Evolutionary conservation across 2,888 invertebrate species (phyloP), one percentile per base, ranked within the genome.

Genomic region (Tiliacea aurago): DNA sequence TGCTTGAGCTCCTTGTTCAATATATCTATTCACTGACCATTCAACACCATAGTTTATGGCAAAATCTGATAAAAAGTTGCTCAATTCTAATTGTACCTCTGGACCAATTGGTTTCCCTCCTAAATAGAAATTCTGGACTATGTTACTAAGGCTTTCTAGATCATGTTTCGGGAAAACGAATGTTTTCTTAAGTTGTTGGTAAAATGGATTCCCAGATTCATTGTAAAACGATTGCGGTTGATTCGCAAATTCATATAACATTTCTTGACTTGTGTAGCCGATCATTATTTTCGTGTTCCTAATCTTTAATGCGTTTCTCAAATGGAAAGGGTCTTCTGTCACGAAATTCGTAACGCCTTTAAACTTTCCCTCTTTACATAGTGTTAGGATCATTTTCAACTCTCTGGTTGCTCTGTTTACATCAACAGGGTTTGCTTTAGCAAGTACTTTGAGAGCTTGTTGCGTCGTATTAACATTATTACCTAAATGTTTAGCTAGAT

Each of bases 231-330:
- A 73, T 13, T 86, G 84, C 0, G 86, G 71, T 75, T 89, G 80
- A n/a, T 86, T 86, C 7, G 80, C 85, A 43, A 89, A 90, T 58
- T 78, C 80, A 20, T 78, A 83, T 41, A 91, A 84, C 20, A 88
- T 83, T 78, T 93, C 93, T 76, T 91, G 90, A 64, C 90, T 91
- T 4, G 89, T 93, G 43, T 90, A 91, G 0, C 93, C 93, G 4
- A 91, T 86, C 64, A 94, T 82, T 23, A 94, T 88, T 5, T 88
- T 82, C 0, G 81, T 89, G 6, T 85, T 72, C 51, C 73, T 85
- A 0, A 90, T 73, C 75, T 84, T 89, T 5, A 80, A 61, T 5
- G 80, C 73, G 11, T 84, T 81, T 51, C 81, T 79, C 20, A 91
- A 73, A 56, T 90, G 88, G 28, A 88, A 89, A 2, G 89, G 88